Conservation (phyloP, 2,113 vertebrate genomes). For the Peromyscus maniculatus region DNA sequence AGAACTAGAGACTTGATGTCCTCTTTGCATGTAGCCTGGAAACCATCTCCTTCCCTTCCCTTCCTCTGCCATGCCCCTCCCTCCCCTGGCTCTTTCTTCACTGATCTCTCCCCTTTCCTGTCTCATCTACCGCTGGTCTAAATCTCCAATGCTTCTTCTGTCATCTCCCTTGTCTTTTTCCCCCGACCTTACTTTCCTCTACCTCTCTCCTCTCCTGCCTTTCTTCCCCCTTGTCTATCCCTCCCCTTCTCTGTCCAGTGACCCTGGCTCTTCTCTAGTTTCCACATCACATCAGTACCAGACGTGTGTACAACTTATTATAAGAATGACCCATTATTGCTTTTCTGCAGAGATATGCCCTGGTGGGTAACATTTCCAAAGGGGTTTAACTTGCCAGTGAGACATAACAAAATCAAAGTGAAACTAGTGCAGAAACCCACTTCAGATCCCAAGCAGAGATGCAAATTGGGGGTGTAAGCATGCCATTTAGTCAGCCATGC, state of each 20-base stretch:
- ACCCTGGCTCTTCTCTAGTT: neutral
- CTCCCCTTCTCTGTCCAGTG: neutral
- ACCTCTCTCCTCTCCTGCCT: neutral
- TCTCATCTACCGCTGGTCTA: neutral
- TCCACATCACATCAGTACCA: neutral
- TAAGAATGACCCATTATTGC: constrained; percentile 33
- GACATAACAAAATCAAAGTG: constrained; percentile 54
- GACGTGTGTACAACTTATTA: neutral
- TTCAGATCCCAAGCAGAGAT: constrained; percentile 73
- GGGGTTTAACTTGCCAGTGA: constrained; percentile 45
- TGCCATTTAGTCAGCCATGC: constrained; percentile 81
- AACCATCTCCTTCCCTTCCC: neutral
- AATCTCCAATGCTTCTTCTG: neutral
- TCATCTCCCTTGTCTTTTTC: neutral
- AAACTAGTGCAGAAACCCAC: constrained; percentile 60
- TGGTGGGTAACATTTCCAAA: constrained; percentile 53
- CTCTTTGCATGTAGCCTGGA: neutral
- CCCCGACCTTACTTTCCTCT: neutral
- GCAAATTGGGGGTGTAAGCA: constrained; percentile 80
- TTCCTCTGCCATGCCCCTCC: no score
- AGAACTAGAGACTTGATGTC: neutral
- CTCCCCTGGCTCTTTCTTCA: no score
- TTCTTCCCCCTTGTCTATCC: neutral
- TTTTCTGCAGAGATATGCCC: constrained; percentile 39
- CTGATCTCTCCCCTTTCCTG: no score